Conservation (phyloP, 2,888 invertebrate species). For the Eristalis arbustorum region DNA sequence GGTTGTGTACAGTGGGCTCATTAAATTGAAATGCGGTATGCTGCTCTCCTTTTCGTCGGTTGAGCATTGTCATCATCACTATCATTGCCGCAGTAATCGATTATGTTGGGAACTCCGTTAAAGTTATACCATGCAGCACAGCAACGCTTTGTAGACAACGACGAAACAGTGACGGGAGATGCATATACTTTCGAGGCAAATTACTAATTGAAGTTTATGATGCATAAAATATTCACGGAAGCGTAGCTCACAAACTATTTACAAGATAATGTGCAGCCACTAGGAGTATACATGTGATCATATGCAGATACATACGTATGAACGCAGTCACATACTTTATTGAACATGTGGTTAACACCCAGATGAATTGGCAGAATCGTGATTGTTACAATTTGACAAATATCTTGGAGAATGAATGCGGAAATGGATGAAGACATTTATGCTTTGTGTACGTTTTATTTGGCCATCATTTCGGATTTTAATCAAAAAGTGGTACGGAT, state of each 20-base stretch:
- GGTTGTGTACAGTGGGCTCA: slow-evolving; percentile 14
- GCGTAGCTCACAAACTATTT: neutral
- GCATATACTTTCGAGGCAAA: neutral
- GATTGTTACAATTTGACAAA: too few relatives aligned
- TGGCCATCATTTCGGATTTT: too few relatives aligned
- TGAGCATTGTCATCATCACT: slow-evolving; percentile 16
- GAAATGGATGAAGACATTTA: too few relatives aligned
- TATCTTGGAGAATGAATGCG: too few relatives aligned
- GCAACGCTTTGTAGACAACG: neutral
- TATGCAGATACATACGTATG: neutral
- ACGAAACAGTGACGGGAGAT: neutral
- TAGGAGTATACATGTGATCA: neutral
- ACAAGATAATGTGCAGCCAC: neutral
- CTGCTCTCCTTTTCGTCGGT: neutral
- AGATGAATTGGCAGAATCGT: too few relatives aligned
- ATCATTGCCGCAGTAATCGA: slow-evolving; percentile 32
- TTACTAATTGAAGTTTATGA: neutral
- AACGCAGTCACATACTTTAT: too few relatives aligned
- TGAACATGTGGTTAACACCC: too few relatives aligned
- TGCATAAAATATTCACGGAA: neutral
- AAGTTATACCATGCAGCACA: neutral
- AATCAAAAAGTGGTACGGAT: too few relatives aligned
- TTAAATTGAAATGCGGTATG: slow-evolving; percentile 29
- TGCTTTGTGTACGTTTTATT: too few relatives aligned
- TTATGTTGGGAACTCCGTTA: slow-evolving; percentile 9